Conservation (phyloP, 2,797 vertebrate genomes). For the Danio aesculapii region DNA sequence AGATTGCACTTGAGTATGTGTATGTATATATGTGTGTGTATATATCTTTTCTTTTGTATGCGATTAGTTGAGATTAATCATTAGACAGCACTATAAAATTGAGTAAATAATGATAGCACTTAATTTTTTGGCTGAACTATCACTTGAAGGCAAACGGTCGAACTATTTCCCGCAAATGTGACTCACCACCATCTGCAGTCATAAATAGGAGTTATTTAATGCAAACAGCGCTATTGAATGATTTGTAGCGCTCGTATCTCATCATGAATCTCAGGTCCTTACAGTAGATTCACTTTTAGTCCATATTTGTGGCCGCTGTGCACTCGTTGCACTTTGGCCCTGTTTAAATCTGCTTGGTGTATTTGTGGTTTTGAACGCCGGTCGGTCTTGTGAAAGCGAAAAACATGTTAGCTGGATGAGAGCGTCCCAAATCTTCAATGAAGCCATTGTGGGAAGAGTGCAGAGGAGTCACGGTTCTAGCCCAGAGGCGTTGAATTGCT, state of each 20-base stretch:
- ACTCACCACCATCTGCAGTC: not conserved
- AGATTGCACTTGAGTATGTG: too few species aligned
- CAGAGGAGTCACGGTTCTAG: conserved; percentile 20
- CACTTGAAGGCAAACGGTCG: not conserved
- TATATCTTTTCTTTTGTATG: too few species aligned
- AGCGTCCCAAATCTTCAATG: conserved; percentile 60
- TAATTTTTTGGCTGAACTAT: not conserved
- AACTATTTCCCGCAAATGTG: not conserved
- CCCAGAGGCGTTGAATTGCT: conserved; percentile 18
- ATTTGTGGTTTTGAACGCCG: conserved; percentile 26
- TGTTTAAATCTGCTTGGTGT: not conserved
- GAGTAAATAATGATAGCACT: not conserved
- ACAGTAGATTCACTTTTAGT: not conserved
- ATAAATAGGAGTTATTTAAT: not conserved
- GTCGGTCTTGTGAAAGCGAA: conserved; percentile 38
- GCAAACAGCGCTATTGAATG: not conserved
- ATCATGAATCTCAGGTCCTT: not conserved
- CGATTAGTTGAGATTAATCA: too few species aligned
- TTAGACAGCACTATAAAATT: not conserved
- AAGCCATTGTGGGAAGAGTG: conserved; percentile 56
- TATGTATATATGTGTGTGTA: too few species aligned
- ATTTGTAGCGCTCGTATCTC: not conserved
- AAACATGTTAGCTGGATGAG: conserved; percentile 51
- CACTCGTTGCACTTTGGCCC: not conserved
- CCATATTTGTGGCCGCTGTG: conserved; percentile 11